A percentile compares a stretch with the other conserved stretches of the same genome.
Evolutionary conservation across 2,888 invertebrate species (phyloP).

Genomic region (Labia minor): DNA sequence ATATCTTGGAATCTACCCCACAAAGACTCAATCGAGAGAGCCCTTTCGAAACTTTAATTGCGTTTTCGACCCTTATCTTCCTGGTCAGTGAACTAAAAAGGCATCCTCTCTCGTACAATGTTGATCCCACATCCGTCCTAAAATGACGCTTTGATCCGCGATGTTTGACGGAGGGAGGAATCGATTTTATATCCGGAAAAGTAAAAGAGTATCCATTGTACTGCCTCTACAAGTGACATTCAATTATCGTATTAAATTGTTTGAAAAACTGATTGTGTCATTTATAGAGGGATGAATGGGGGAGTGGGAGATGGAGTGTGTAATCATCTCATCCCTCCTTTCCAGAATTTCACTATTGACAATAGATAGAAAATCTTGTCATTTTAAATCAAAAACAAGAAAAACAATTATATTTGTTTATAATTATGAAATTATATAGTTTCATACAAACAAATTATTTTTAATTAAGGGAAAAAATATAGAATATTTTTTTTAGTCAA

Average conservation of each 20-base stretch:
- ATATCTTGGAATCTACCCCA: no score
- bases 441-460: no score
- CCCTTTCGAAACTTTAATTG: no score
- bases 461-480: no score
- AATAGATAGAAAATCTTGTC: no score
- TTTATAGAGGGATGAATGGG: neutral
- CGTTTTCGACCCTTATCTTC: neutral
- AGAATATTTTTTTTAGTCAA: no score
- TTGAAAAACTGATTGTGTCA: constrained; percentile 18
- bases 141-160: neutral
- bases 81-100: neutral
- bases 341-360: neutral
- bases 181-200: neutral
- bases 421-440: no score
- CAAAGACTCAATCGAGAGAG: no score
- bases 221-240: constrained; percentile 20
- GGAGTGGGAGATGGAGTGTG: constrained; percentile 3
- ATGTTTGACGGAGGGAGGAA: neutral
- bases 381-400: no score
- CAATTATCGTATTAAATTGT: constrained; percentile 22
- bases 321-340: neutral
- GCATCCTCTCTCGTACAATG: neutral
- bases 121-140: constrained; percentile 8
- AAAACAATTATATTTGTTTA: no score
- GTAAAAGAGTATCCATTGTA: neutral